These are phyloP conservation scores for Emydura subglobosa DNA, from an alignment of 2,113 vertebrate species.

Conservation along the genomic window DNA sequence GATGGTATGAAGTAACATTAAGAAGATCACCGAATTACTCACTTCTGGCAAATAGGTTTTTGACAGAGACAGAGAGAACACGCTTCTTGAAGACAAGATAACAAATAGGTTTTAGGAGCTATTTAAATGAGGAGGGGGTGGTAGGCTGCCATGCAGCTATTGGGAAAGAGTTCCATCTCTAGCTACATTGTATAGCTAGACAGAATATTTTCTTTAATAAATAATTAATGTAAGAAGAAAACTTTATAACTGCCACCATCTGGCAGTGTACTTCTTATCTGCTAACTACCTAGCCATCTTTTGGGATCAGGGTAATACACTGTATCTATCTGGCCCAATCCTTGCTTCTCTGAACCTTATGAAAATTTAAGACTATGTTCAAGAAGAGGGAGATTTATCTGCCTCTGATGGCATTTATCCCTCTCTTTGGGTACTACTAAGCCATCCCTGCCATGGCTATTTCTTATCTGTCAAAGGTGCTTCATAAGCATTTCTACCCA, in stretches of 20 bases:
- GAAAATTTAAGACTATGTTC: rapidly evolving
- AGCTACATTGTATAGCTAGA: not conserved
- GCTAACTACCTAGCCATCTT: not conserved
- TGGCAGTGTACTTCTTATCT: not conserved
- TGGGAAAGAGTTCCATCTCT: not conserved
- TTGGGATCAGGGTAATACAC: rapidly evolving
- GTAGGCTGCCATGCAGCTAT: not conserved
- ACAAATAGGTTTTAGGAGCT: rapidly evolving
- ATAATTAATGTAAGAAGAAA: not conserved
- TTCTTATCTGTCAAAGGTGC: not conserved
- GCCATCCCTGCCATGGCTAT: not conserved
- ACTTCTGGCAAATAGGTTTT: not conserved
- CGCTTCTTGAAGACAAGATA: not conserved
- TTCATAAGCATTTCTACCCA: not conserved
- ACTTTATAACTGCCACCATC: rapidly evolving
- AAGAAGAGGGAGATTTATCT: not conserved
- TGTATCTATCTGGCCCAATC: not conserved
- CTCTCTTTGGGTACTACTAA: not conserved
- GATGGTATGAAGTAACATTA: not conserved
- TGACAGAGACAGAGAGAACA: not conserved
- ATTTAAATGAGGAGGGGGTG: not conserved
- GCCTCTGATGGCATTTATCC: not conserved
- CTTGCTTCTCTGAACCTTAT: not conserved
- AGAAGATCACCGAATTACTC: not conserved
- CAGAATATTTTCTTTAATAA: not conserved